Conservation (phyloP, 1,140 invertebrate species). For the Aphaenogaster ashmeadi region DNA sequence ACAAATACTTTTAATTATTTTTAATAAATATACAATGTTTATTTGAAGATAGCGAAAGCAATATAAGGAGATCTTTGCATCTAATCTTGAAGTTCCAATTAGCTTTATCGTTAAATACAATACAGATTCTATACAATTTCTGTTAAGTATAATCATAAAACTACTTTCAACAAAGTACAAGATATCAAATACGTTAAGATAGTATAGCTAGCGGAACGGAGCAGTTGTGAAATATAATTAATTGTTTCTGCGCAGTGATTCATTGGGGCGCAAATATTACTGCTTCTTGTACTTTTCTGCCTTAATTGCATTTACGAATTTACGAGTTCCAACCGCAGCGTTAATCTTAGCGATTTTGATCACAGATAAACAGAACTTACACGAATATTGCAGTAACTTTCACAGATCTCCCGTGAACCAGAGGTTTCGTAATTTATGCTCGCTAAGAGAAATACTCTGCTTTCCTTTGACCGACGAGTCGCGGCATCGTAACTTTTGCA, state of each 20-base stretch:
- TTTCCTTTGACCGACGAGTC: slow-evolving; percentile 33
- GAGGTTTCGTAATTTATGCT: slow-evolving; percentile 22
- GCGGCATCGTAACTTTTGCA: slow-evolving; percentile 21
- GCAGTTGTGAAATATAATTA: neutral
- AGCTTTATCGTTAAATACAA: neutral
- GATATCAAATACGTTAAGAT: neutral
- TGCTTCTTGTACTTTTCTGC: neutral
- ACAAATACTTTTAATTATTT: neutral
- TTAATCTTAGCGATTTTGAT: slow-evolving; percentile 22
- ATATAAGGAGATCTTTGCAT: neutral
- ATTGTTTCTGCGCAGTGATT: neutral
- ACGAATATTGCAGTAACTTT: slow-evolving; percentile 28
- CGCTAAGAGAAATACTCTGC: neutral
- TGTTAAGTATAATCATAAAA: neutral
- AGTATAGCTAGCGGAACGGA: neutral
- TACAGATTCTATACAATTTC: neutral
- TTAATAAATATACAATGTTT: neutral
- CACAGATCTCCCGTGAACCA: neutral
- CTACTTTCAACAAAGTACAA: neutral
- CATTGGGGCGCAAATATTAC: neutral
- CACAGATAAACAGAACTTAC: neutral
- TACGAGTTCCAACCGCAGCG: neutral
- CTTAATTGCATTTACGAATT: slow-evolving; percentile 19
- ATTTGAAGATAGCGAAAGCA: neutral
- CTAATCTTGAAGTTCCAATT: neutral